Evolutionary conservation across 1,140 invertebrate species (phyloP).

Genomic region (Tigriopus japonicus): DNA sequence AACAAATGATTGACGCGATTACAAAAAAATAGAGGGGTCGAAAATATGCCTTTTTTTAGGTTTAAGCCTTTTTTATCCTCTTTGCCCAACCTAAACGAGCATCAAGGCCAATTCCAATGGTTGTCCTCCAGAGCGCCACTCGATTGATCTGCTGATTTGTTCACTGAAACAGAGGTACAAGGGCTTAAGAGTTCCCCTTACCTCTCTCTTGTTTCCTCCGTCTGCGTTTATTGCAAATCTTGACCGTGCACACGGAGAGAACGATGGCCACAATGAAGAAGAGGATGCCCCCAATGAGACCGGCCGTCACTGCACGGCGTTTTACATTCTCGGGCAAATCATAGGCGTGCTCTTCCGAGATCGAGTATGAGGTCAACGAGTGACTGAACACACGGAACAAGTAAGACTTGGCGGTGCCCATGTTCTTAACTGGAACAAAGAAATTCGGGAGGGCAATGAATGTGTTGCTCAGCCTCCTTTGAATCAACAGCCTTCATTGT

Average conservation of each 20-base stretch:
- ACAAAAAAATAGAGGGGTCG: too few relatives aligned
- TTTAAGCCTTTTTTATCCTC: too few relatives aligned
- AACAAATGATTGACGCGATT: too few relatives aligned
- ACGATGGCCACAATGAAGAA: slow-evolving; percentile 93
- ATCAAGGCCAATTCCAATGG: too few relatives aligned
- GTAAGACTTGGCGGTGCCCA: slow-evolving; percentile 69
- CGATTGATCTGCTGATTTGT: too few relatives aligned
- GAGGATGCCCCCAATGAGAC: slow-evolving; percentile 48
- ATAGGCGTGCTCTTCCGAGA: slow-evolving; percentile 64
- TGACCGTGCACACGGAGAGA: slow-evolving; percentile 81
- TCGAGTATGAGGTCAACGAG: slow-evolving; percentile 56
- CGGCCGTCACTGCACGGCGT: slow-evolving; percentile 22
- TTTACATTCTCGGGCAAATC: slow-evolving; percentile 67
- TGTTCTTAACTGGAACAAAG: slow-evolving; percentile 54
- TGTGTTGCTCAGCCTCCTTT: too few relatives aligned
- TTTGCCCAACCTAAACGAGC: too few relatives aligned
- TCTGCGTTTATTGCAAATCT: slow-evolving; percentile 90
- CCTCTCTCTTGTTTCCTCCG: slow-evolving; percentile 91
- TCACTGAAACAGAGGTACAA: too few relatives aligned
- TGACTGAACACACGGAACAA: slow-evolving; percentile 72
- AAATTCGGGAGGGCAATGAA: neutral
- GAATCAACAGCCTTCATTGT: neutral
- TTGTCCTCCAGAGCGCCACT: too few relatives aligned
- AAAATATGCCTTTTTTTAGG: too few relatives aligned
- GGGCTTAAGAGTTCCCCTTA: slow-evolving; percentile 27